phyloP scores from a whole-genome alignment of 2,888 invertebrate species.

The Cantharis flavilabris region DNA sequence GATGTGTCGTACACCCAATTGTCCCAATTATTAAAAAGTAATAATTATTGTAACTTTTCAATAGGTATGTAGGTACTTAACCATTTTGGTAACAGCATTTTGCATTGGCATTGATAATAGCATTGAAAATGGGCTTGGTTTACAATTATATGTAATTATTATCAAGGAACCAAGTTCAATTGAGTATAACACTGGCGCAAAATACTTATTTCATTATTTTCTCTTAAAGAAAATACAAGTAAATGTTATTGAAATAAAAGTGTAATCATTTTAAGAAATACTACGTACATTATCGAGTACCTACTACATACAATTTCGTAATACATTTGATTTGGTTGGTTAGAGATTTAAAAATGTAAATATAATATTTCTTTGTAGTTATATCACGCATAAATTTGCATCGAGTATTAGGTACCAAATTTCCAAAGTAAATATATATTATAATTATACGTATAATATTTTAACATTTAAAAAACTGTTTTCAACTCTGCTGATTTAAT shows the following conservation, averaged over 20 bases:
- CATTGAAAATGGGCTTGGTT: not conserved
- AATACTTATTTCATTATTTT: too few species aligned
- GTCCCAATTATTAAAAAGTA: not conserved
- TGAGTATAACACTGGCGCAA: too few species aligned
- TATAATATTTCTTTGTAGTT: not conserved
- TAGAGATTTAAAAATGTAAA: not conserved
- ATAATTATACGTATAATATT: not conserved
- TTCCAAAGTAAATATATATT: too few species aligned
- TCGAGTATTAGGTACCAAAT: not conserved
- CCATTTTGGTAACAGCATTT: not conserved
- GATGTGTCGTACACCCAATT: not conserved
- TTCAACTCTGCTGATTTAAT: not conserved
- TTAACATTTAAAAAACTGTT: not conserved
- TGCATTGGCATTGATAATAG: not conserved
- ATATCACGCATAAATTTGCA: not conserved
- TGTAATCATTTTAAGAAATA: not conserved
- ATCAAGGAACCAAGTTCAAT: too few species aligned
- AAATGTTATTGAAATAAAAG: not conserved
- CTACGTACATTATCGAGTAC: not conserved
- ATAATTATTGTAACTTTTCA: not conserved
- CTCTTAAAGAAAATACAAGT: too few species aligned
- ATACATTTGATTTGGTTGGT: not conserved
- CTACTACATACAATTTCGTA: not conserved
- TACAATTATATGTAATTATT: not conserved
- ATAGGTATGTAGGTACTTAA: not conserved